Percentiles rank a stretch among this genome's conserved stretches.
Evolutionary conservation across 2,113 vertebrate species (phyloP).

Genomic region (Mus spicilegus): DNA sequence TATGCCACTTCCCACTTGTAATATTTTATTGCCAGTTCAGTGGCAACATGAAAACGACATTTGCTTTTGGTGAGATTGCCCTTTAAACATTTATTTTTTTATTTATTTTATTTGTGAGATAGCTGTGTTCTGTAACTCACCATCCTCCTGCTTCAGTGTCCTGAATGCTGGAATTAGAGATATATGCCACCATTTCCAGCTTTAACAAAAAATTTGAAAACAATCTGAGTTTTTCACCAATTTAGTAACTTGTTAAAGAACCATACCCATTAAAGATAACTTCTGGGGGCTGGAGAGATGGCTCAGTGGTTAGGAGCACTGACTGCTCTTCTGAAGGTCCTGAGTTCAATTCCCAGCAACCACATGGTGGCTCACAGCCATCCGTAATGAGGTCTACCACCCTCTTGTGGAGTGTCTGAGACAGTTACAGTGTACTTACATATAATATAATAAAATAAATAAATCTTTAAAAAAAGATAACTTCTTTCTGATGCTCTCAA

Average conservation of each 20-base stretch:
- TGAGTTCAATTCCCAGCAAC: too few species aligned
- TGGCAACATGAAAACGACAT: background rate
- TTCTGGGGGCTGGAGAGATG: too few species aligned
- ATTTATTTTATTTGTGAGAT: background rate
- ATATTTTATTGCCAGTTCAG: background rate
- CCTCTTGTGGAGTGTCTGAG: too few species aligned
- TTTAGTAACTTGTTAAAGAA: background rate
- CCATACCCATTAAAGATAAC: background rate
- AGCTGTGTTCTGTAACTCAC: background rate
- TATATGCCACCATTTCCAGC: background rate
- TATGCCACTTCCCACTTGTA: background rate
- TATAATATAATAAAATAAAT: too few species aligned
- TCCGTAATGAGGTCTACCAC: too few species aligned
- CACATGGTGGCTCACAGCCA: too few species aligned
- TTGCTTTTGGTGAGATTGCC: background rate
- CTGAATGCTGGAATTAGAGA: background rate
- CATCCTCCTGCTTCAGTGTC: background rate
- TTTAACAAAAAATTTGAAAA: background rate
- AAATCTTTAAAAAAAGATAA: too few species aligned
- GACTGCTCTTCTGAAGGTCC: too few species aligned
- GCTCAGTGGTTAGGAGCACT: too few species aligned
- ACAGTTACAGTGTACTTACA: too few species aligned
- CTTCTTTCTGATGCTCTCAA: background rate
- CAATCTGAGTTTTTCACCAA: background rate
- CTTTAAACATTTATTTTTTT: slow-evolving; percentile 13